Base-by-base conservation (phyloP, 2,888 invertebrate genomes). In the Norana najaformis region DNA sequence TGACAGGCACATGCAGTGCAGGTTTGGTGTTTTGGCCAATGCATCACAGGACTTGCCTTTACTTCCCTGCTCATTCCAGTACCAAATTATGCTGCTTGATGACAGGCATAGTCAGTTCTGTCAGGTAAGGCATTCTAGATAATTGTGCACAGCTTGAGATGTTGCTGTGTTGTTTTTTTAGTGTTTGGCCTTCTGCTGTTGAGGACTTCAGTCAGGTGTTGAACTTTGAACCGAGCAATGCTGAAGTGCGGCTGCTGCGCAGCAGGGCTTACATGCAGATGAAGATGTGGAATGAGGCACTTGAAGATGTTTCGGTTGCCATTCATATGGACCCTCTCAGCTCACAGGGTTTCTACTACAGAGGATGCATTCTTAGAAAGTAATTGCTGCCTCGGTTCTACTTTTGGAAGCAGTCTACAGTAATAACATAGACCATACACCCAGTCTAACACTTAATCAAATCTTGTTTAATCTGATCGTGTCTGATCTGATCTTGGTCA, bases 311-410 rank as follows among this genome's bases (percentile, higher is more conserved):
- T 88, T 94, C 94, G 41, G 94, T 94, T n/a, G 94, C 94, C 30
- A 93, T 95, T 89, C 95, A 95, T 91, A 93, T 95, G 23, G 93
- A 95, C 92, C 95, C 95, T 30, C 92, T 93, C 88, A 93, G 93
- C 92, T 93, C 94, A 93, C 91, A 93, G 91, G 94, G 95, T 11
- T 94, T 94, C 92, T 95, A 94, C 91, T 93, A 94, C 90, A 92
- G 95, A 34, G 95, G 93, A 35, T 94, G 94, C 92, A 93, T 95
- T 83, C 93, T 95, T 11, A 92, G 95, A 91, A 94, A 93, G 94
- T 94, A 91, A 91, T 93, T 91, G 30, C 1, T 90, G 11, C 18
- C 38, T 53, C 34, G 23, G n/a, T 89, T 39, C 69, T 23, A 41
- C 30, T 23, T 37, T 35, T n/a, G 30, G 13, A 0, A 37, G 35